Conservation (phyloP, 2,888 invertebrate genomes). For the Ephialtes manifestator region DNA sequence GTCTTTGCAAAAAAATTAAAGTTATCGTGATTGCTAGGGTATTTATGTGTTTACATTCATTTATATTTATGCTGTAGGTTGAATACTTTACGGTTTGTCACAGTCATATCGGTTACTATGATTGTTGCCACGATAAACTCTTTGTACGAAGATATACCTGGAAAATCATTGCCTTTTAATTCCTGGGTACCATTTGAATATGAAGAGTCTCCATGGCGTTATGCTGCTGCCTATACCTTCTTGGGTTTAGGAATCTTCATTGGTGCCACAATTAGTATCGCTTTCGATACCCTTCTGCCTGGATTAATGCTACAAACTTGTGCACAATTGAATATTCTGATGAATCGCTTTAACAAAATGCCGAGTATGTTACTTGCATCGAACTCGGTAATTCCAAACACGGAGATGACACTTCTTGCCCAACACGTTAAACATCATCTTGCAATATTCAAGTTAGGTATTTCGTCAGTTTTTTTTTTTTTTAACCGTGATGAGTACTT, state of each 20-base stretch:
- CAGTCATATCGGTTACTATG: neutral
- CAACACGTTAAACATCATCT: constrained; percentile 65
- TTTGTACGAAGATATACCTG: constrained; percentile 40
- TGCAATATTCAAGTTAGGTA: constrained; percentile 64
- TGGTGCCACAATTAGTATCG: constrained; percentile 61
- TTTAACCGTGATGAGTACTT: neutral
- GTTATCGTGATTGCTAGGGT: no score
- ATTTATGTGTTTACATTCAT: neutral
- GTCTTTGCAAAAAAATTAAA: no score
- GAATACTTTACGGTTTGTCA: constrained; percentile 4
- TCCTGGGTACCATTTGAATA: constrained; percentile 72
- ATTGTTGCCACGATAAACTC: constrained; percentile 42
- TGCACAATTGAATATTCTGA: constrained; percentile 70
- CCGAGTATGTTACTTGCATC: constrained; percentile 54
- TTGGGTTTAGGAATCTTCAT: constrained; percentile 43
- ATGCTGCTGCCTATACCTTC: constrained; percentile 56
- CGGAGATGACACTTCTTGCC: constrained; percentile 44
- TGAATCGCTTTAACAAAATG: constrained; percentile 66
- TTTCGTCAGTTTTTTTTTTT: constrained; percentile 4
- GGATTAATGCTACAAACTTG: constrained; percentile 68
- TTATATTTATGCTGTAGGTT: neutral
- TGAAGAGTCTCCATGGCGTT: constrained; percentile 50
- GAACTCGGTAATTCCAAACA: neutral
- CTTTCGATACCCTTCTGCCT: constrained; percentile 72
- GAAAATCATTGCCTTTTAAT: constrained; percentile 67